Evolutionary conservation across 2,797 vertebrate species (phyloP), one percentile per base, ranked within the genome.

Genomic region (Eleutherodactylus coqui): DNA sequence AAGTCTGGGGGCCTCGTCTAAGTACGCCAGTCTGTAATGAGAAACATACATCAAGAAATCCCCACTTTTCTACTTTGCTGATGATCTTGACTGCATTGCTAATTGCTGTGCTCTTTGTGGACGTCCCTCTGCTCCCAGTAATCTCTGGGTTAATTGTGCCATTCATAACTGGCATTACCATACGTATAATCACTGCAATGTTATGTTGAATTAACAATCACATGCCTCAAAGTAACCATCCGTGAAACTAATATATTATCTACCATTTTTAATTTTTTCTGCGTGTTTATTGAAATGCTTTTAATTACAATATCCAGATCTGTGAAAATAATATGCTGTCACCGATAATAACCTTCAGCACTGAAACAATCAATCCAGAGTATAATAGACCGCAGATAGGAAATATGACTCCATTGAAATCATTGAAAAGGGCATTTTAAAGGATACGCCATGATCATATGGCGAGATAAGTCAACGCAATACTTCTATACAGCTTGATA

Each of bases 201-300:
- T 72, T 58, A 83, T 60, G 49, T 60, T 62, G 27, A 75, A 83
- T 83, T 72, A 75, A 73, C 73, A 34, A 72, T 75, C 69, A 75
- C 81, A 75, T 62, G n/a, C 51, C 5, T 83, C 51, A 83, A 45
- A 60, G n/a, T 34, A 75, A 36, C 80, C 45, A 14, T 69, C 47
- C 47, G 13, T 67, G 64, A 72, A 55, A n/a, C 67, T 19, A 41
- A 27, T 55, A 43, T 70, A 27, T 70, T 29, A 70, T 29, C 14
- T 24, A 72, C 64, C n/a, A 8, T 72, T 72, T 38, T 24, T 41
- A n/a, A 10, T 38, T 38, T 41, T 41, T 70, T 64, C 34, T 72
- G 1, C 43, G 8, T 72, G 32, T 38, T 53, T 58, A n/a, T 51
- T 78, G 51, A 41, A 55, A 38, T 38, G 21, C 10, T 78, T 21